Percentiles rank a stretch among this genome's conserved stretches.
Evolutionary conservation across 2,113 vertebrate genomes (phyloP).

Genomic region (Urocolius indicus): DNA sequence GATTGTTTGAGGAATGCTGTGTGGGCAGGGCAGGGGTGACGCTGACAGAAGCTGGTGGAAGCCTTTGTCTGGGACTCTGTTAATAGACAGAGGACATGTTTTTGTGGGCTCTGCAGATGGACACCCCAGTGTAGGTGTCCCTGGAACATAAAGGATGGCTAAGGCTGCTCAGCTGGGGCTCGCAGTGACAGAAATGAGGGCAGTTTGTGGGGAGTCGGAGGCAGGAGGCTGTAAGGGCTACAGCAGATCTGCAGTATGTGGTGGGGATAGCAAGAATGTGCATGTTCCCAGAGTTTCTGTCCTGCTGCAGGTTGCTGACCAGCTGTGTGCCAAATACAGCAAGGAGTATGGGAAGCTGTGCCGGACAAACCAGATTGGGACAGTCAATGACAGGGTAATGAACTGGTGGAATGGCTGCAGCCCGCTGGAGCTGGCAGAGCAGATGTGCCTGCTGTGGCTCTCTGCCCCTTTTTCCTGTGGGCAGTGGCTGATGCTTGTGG

Average conservation of each 20-base stretch:
- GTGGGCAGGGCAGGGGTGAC: accelerated
- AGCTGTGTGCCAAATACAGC: constrained; percentile 98
- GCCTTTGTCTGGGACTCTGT: background rate
- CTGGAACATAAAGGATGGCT: background rate
- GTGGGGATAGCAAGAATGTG: background rate
- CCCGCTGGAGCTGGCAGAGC: background rate
- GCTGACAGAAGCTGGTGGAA: background rate
- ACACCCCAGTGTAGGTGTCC: background rate
- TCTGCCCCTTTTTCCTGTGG: background rate
- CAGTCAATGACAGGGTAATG: constrained; percentile 94
- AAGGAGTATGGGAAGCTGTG: constrained; percentile 98
- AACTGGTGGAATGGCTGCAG: background rate
- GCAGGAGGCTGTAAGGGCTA: background rate
- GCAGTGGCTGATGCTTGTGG: background rate
- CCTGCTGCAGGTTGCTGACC: constrained; percentile 89
- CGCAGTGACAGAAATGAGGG: background rate
- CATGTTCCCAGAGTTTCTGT: background rate
- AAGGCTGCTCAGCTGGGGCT: background rate
- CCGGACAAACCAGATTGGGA: constrained; percentile 97
- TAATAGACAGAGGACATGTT: background rate
- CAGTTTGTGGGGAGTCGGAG: accelerated
- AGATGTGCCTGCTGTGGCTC: background rate
- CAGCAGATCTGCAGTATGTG: background rate
- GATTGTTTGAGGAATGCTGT: background rate
- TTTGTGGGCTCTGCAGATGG: background rate